Conservation (phyloP, 2,888 invertebrate species). For the Rhingia campestris region DNA sequence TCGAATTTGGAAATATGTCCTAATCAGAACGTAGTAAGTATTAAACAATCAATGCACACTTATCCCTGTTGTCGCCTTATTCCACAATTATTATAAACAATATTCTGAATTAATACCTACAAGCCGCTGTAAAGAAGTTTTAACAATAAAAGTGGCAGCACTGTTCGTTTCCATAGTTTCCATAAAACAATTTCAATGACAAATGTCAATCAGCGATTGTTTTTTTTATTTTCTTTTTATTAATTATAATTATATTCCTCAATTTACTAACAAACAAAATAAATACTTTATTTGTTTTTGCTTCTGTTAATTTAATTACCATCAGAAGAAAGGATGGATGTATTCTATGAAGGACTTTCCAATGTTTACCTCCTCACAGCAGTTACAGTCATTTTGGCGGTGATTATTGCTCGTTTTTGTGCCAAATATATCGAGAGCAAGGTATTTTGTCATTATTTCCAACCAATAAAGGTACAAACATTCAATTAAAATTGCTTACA, state of each 20-base stretch:
- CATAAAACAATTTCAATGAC: slow-evolving; percentile 16
- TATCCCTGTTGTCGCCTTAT: too few species aligned
- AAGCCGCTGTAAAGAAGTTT: too few species aligned
- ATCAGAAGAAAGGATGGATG: slow-evolving; percentile 38
- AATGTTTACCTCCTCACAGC: slow-evolving; percentile 76
- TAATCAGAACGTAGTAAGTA: too few species aligned
- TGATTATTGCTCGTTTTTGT: slow-evolving; percentile 77
- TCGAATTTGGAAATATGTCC: too few species aligned
- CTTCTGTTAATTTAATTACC: background rate
- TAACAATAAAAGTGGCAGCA: slow-evolving; percentile 48
- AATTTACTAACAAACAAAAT: slow-evolving; percentile 2
- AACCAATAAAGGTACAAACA: background rate
- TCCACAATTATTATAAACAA: too few species aligned
- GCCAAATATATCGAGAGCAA: slow-evolving; percentile 76
- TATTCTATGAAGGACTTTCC: slow-evolving; percentile 74
- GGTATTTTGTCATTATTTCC: slow-evolving; percentile 37
- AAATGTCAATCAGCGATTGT: slow-evolving; percentile 30
- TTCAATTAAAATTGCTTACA: slow-evolving; percentile 18
- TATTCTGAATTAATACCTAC: too few species aligned
- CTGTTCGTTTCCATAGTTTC: slow-evolving; percentile 2
- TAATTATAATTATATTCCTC: slow-evolving; percentile 11
- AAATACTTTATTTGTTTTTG: background rate
- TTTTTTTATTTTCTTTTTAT: slow-evolving; percentile 34
- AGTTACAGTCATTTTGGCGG: slow-evolving; percentile 76
- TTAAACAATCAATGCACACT: too few species aligned